Evolutionary conservation across 2,113 vertebrate genomes (phyloP).

Genomic region (Lepisosteus oculatus): DNA sequence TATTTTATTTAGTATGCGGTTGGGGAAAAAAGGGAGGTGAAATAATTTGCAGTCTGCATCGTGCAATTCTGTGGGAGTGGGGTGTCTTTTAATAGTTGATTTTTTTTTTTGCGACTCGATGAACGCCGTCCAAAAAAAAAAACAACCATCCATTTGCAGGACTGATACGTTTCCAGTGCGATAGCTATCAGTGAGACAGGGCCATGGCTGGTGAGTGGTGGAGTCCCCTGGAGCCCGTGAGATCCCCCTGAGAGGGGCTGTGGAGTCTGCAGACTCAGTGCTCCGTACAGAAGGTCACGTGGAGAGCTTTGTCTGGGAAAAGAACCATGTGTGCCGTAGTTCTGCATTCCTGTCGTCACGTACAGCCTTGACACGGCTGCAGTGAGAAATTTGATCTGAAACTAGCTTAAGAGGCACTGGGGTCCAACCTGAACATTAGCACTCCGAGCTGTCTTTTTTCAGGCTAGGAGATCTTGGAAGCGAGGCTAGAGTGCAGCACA

Average conservation of each 20-base stretch:
- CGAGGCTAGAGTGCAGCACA: too few relatives aligned
- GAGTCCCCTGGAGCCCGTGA: too few relatives aligned
- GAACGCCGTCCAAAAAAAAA: background rate
- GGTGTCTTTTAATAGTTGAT: conserved; percentile 19
- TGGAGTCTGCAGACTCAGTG: background rate
- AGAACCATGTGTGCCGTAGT: conserved; percentile 14
- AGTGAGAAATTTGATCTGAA: conserved; percentile 20
- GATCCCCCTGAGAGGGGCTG: conserved; percentile 5
- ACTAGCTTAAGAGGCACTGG: conserved; percentile 11
- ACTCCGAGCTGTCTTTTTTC: background rate
- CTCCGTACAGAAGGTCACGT: background rate
- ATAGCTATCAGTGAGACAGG: too few relatives aligned
- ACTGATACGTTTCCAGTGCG: too few relatives aligned
- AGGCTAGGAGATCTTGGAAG: too few relatives aligned
- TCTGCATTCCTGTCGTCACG: conserved; percentile 31
- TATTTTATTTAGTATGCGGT: conserved; percentile 13
- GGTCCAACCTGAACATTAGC: conserved; percentile 1
- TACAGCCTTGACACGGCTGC: conserved; percentile 26
- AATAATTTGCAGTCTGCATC: conserved; percentile 40
- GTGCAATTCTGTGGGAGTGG: conserved; percentile 24
- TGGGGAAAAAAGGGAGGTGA: conserved; percentile 22
- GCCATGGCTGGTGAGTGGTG: too few relatives aligned
- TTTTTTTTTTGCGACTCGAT: conserved; percentile 11
- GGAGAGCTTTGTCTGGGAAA: conserved; percentile 16
- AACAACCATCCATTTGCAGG: too few relatives aligned